Conservation (phyloP, 2,888 invertebrate genomes). For the Caradrina clavipalpis region DNA sequence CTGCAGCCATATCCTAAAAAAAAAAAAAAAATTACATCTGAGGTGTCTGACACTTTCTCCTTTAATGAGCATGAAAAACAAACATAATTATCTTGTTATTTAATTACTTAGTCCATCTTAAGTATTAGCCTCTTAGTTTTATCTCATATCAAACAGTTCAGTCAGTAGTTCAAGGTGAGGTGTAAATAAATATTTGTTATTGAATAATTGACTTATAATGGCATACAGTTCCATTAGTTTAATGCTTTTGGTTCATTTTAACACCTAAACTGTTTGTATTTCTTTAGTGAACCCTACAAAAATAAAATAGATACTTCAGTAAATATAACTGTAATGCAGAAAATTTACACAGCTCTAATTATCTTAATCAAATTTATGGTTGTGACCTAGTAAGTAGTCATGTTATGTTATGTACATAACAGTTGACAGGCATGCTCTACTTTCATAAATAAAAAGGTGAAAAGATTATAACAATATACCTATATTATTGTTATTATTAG, state of each 20-base stretch:
- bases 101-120: constrained; percentile 34
- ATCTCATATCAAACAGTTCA: constrained; percentile 51
- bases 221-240: constrained; percentile 8
- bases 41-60: constrained; percentile 43
- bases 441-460: constrained; percentile 19
- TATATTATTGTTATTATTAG: background rate
- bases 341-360: constrained; percentile 31
- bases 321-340: constrained; percentile 35
- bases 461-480: background rate
- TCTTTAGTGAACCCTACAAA: constrained; percentile 8
- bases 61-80: constrained; percentile 21
- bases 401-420: constrained; percentile 46
- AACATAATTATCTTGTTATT: constrained; percentile 43
- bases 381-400: constrained; percentile 38
- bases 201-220: constrained; percentile 33
- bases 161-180: constrained; percentile 62
- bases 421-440: constrained; percentile 38
- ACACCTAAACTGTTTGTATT: constrained; percentile 14
- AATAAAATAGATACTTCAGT: constrained; percentile 7
- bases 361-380: constrained; percentile 41
- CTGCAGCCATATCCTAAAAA: constrained; percentile 91
- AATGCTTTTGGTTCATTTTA: background rate
- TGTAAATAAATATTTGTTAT: constrained; percentile 40
- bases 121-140: constrained; percentile 40
- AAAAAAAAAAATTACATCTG: constrained; percentile 42